phyloP scores from a whole-genome alignment of 2,888 invertebrate species.

The Rotaria sp. region DNA sequence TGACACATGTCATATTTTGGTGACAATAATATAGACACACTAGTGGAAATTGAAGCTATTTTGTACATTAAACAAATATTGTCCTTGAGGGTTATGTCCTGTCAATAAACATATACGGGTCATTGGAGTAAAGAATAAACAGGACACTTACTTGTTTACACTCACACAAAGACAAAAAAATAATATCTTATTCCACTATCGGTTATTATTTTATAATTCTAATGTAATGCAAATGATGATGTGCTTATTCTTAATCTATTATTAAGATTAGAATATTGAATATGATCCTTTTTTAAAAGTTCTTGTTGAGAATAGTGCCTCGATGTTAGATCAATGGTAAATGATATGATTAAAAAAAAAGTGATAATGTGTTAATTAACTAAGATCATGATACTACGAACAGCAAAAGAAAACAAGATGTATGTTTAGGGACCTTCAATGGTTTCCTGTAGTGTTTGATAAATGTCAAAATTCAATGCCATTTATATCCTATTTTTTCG shows the following conservation, averaged over 20 bases:
- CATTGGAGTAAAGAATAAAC: neutral
- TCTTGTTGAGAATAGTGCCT: neutral
- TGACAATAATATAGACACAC: neutral
- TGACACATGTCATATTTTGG: neutral
- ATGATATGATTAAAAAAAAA: neutral
- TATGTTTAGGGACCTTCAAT: neutral
- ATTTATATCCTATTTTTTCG: neutral
- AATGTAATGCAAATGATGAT: neutral
- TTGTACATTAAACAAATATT: neutral
- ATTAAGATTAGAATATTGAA: neutral
- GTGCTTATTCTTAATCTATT: neutral
- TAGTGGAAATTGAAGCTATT: neutral
- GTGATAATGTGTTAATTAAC: conserved; percentile 19
- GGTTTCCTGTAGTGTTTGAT: neutral
- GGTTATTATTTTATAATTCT: neutral
- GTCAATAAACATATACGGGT: neutral
- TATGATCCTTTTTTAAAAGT: neutral
- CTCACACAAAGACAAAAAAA: neutral
- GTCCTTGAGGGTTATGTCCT: neutral
- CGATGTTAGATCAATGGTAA: neutral
- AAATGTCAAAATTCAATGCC: conserved; percentile 16
- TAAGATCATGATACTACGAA: neutral
- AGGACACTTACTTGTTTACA: neutral
- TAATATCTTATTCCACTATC: neutral
- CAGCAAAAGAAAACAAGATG: neutral